Evolutionary conservation across 1,140 invertebrate species (phyloP).

Genomic region (Tetramorium alpestre): DNA sequence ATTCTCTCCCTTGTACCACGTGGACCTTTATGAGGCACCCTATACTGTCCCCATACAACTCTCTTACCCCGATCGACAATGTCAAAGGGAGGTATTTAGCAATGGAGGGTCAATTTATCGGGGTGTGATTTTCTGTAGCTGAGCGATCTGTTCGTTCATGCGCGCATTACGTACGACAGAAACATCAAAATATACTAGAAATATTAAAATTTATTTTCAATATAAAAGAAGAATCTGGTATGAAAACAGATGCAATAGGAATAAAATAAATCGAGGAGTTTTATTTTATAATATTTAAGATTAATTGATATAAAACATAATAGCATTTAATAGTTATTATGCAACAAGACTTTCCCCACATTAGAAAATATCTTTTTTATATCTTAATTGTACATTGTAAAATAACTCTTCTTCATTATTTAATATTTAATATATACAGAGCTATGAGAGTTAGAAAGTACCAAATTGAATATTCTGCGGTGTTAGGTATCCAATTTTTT

Average conservation of each 20-base stretch:
- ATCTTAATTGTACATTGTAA: no score
- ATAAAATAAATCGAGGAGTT: background rate
- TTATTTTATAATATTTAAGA: background rate
- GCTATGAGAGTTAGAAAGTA: background rate
- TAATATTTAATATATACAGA: background rate
- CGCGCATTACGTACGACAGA: background rate
- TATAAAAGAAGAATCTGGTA: background rate
- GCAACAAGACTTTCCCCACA: background rate
- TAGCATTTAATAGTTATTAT: background rate
- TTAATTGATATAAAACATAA: background rate
- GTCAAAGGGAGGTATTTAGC: conserved; percentile 84
- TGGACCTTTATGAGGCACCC: conserved; percentile 54
- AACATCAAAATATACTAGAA: conserved; percentile 25
- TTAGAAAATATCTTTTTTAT: background rate
- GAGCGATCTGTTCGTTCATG: conserved; percentile 4
- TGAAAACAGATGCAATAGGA: background rate
- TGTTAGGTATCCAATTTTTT: background rate
- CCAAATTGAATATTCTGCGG: background rate
- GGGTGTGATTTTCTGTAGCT: conserved; percentile 81
- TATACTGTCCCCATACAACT: conserved; percentile 44
- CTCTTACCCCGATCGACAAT: conserved; percentile 73
- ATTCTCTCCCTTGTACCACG: conserved; percentile 47
- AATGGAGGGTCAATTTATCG: conserved; percentile 83
- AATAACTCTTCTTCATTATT: background rate
- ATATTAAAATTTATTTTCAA: conserved; percentile 12